Evolutionary conservation across 2,888 invertebrate species (phyloP).

Genomic region (Sminthurides aquaticus): DNA sequence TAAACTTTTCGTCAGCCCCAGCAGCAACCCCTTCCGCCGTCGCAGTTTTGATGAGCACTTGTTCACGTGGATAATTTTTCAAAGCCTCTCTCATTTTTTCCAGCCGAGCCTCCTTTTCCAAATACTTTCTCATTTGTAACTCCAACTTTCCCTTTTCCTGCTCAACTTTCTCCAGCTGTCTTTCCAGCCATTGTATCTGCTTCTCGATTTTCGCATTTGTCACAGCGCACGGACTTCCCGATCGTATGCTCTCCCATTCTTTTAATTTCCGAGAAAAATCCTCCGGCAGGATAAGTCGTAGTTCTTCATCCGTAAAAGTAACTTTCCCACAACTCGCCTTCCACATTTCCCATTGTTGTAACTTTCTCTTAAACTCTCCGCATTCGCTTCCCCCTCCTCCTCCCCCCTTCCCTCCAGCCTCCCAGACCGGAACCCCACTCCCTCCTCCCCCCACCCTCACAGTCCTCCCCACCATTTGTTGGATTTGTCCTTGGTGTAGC

Average conservation of each 20-base stretch:
- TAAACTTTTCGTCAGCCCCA: conserved; percentile 80
- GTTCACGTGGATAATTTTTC: conserved; percentile 55
- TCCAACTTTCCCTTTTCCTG: conserved; percentile 57
- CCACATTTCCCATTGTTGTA: conserved; percentile 77
- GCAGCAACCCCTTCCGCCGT: conserved; percentile 77
- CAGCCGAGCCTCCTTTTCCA: conserved; percentile 58
- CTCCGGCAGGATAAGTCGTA: conserved; percentile 60
- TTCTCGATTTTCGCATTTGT: conserved; percentile 18
- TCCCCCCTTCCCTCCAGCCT: conserved; percentile 52
- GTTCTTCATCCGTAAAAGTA: conserved; percentile 47
- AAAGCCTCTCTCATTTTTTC: conserved; percentile 56
- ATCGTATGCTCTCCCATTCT: conserved; percentile 67
- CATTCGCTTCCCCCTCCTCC: conserved; percentile 56
- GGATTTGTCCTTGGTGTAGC: conserved; percentile 27
- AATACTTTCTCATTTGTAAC: conserved; percentile 56
- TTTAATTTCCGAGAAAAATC: conserved; percentile 77
- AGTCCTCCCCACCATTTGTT: conserved; percentile 23
- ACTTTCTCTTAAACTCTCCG: conserved; percentile 67
- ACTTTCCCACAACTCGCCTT: conserved; percentile 47
- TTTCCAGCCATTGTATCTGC: conserved; percentile 51
- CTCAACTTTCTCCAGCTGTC: conserved; percentile 55
- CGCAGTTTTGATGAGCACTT: conserved; percentile 72
- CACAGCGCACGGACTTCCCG: conserved; percentile 6
- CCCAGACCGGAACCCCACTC: neutral
- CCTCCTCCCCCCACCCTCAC: conserved; percentile 6